Base-by-base conservation (phyloP, 2,797 vertebrate species). In the Champsocephalus esox region DNA sequence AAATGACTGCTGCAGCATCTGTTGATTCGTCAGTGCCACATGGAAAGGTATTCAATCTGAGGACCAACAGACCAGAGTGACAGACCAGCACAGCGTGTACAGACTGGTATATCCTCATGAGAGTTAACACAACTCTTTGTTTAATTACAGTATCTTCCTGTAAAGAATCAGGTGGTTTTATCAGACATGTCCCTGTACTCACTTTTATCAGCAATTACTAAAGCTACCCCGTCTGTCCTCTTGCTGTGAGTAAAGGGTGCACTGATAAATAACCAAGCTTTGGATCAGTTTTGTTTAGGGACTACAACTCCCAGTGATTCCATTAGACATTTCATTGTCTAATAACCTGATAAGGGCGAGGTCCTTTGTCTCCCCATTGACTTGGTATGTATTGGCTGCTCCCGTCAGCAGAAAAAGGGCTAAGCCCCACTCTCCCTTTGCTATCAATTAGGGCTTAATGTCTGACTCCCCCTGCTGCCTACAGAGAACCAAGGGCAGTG, bases 371-470 rank as follows among this genome's bases (percentile, higher is more conserved):
- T 82, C n/a, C 56, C 82, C 69, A 62, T 5, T 12, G 70, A 64
- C 60, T 43, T 71, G 83, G 77, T 80, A 75, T 81, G 80, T 70
- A 86, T 79, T 64, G 69, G 87, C 78, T 77, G 71, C 86, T 80
- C 62, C 55, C 65, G 85, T 92, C 92, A 90, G 89, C 88, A 89
- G 82, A 88, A 90, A 86, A 80, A 51, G 67, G 58, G 76, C 74
- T 88, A 84, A 87, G 67, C 76, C 80, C 62, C 58, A 10, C 66
- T 79, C 81, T 87, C 86, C 81, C 82, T 72, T 71, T 82, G 88
- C 87, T 84, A 90, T 92, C 88, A 87, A 91, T 92, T 90, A 91
- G 77, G 79, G 80, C 74, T 82, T 85, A 87, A 87, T 89, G 82
- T 84, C 71, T 73, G 74, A 51, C 76, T 81, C 81, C 75, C 75